Evolutionary conservation across 2,888 invertebrate species (phyloP).

Genomic region (Marronus borbonicus): DNA sequence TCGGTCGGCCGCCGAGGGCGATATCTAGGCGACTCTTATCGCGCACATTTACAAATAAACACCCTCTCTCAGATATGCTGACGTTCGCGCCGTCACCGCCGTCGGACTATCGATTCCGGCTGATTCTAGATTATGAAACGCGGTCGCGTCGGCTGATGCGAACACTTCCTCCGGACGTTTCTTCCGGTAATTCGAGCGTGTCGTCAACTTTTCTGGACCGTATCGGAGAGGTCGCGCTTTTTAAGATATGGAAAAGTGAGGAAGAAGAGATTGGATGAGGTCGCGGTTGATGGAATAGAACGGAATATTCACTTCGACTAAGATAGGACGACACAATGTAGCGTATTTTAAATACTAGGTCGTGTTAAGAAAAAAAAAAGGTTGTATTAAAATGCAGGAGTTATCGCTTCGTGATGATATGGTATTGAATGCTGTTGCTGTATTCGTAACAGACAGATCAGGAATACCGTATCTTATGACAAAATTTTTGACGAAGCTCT

Average conservation of each 20-base stretch:
- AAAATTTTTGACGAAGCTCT: too few relatives aligned
- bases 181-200: slow-evolving; percentile 21
- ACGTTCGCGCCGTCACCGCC: slow-evolving; percentile 55
- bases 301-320: background rate
- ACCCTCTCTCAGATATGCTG: slow-evolving; percentile 55
- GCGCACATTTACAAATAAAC: slow-evolving; percentile 61
- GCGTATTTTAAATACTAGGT: too few relatives aligned
- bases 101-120: slow-evolving; percentile 58
- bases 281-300: background rate
- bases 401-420: too few relatives aligned
- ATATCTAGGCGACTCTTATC: slow-evolving; percentile 54
- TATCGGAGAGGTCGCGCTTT: background rate
- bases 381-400: too few relatives aligned
- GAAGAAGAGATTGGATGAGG: background rate
- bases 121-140: slow-evolving; percentile 38
- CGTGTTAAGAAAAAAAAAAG: too few relatives aligned
- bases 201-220: background rate
- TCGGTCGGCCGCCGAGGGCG: slow-evolving; percentile 32
- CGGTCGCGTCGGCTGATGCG: slow-evolving; percentile 1
- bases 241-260: background rate
- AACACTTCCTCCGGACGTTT: slow-evolving; percentile 9
- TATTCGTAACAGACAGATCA: too few relatives aligned
- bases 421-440: too few relatives aligned
- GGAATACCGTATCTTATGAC: too few relatives aligned
- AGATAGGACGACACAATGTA: too few relatives aligned